Conservation (phyloP, 1,140 invertebrate genomes). For the Pogonomyrmex barbatus region DNA sequence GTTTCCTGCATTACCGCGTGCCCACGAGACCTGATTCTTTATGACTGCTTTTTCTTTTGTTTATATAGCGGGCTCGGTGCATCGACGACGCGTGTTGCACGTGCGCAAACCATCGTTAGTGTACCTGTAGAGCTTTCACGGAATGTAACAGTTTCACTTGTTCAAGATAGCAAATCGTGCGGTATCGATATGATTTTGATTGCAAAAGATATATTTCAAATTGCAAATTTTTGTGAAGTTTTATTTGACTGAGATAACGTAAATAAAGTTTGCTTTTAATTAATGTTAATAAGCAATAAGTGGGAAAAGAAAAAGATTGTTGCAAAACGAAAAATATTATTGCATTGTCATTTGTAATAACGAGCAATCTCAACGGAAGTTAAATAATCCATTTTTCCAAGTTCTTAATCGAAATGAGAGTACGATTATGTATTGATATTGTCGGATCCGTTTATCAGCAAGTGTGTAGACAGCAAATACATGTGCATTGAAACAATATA, state of each 20-base stretch:
- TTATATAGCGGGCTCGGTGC: constrained; percentile 68
- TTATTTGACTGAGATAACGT: background rate
- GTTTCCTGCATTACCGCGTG: constrained; percentile 71
- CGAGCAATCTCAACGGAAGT: background rate
- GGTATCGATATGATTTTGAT: background rate
- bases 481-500: constrained; percentile 4
- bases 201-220: background rate
- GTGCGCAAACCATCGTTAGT: constrained; percentile 69
- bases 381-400: constrained; percentile 8
- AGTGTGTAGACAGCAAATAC: background rate
- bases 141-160: constrained; percentile 32
- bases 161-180: constrained; percentile 3
- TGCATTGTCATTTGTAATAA: background rate
- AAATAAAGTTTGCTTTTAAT: constrained; percentile 3
- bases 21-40: constrained; percentile 76
- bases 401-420: constrained; percentile 26
- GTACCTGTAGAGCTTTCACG: constrained; percentile 79
- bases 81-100: constrained; percentile 41
- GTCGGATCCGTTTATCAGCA: constrained; percentile 18
- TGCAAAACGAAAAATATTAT: background rate
- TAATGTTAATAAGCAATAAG: background rate
- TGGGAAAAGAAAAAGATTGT: constrained; percentile 1
- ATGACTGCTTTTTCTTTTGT: constrained; percentile 80
- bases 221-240: background rate
- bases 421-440: background rate